These are phyloP conservation scores for Pangasius larnaudii DNA, from an alignment of 2,797 vertebrate genomes.

Conservation along the genomic window DNA sequence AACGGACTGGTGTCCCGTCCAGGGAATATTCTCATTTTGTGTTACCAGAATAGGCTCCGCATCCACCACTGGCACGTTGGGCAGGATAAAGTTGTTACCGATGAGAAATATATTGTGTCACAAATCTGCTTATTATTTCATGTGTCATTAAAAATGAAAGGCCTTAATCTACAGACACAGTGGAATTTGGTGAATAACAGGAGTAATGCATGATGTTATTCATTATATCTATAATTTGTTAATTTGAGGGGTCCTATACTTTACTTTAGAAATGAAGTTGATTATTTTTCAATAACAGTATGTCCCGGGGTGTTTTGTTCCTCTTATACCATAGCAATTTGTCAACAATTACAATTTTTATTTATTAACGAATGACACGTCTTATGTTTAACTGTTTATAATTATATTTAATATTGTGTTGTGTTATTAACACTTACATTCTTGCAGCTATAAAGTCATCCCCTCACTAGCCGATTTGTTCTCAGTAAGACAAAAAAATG, in stretches of 20 bases:
- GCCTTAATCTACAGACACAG: neutral
- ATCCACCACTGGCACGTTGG: neutral
- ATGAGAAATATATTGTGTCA: neutral
- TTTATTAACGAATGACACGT: neutral
- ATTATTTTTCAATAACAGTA: neutral
- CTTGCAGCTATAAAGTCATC: neutral
- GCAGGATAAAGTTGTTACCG: neutral
- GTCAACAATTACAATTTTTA: neutral
- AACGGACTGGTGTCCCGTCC: neutral
- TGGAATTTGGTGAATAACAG: neutral
- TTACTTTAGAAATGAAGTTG: neutral
- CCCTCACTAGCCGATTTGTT: neutral
- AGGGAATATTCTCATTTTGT: neutral
- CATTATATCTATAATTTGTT: neutral
- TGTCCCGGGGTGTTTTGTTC: neutral
- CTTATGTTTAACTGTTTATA: neutral
- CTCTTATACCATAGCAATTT: neutral
- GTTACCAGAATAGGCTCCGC: neutral
- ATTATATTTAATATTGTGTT: neutral
- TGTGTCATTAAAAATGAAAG: neutral
- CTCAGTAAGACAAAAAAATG: neutral
- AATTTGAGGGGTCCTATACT: neutral
- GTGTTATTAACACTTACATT: neutral
- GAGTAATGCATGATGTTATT: neutral
- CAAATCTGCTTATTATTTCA: neutral